Evolutionary conservation across 2,113 vertebrate genomes (phyloP).

Genomic region (Oncorhynchus kisutch): DNA sequence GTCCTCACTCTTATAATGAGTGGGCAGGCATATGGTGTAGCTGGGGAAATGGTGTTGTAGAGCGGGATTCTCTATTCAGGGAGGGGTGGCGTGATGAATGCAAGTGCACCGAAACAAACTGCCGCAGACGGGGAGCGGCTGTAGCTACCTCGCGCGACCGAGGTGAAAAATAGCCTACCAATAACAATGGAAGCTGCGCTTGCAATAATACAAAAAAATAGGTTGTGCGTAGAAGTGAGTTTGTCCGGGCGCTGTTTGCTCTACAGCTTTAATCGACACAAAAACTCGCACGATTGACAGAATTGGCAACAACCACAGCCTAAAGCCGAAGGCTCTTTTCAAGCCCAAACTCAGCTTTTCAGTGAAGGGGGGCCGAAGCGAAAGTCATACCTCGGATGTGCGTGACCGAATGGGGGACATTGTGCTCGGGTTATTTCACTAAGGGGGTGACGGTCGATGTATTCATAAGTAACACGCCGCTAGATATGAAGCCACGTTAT

Average conservation of each 20-base stretch:
- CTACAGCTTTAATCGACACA: neutral
- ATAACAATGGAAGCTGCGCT: constrained; percentile 66
- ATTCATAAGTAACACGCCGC: constrained; percentile 1
- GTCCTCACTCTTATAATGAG: neutral
- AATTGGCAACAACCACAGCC: constrained; percentile 51
- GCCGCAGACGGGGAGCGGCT: constrained; percentile 81
- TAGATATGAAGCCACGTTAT: neutral
- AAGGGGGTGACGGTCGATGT: constrained; percentile 6
- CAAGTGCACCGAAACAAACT: constrained; percentile 73
- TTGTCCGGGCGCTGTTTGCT: neutral
- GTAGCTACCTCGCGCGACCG: constrained; percentile 69
- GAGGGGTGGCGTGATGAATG: constrained; percentile 61
- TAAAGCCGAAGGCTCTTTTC: constrained; percentile 65
- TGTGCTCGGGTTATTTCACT: constrained; percentile 12
- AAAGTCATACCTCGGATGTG: constrained; percentile 23
- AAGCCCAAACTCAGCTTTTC: constrained; percentile 62
- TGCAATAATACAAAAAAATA: constrained; percentile 18
- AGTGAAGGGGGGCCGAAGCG: constrained; percentile 14
- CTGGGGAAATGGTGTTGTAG: neutral
- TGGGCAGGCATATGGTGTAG: neutral
- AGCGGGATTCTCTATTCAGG: constrained; percentile 21
- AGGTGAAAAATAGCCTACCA: constrained; percentile 27
- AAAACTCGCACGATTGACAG: constrained; percentile 54
- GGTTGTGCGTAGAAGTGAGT: constrained; percentile 21
- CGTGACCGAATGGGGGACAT: constrained; percentile 30